Percentiles rank a stretch among this genome's conserved stretches.
phyloP scores from a whole-genome alignment of 2,888 invertebrate species.

The Epinotia nisella region DNA sequence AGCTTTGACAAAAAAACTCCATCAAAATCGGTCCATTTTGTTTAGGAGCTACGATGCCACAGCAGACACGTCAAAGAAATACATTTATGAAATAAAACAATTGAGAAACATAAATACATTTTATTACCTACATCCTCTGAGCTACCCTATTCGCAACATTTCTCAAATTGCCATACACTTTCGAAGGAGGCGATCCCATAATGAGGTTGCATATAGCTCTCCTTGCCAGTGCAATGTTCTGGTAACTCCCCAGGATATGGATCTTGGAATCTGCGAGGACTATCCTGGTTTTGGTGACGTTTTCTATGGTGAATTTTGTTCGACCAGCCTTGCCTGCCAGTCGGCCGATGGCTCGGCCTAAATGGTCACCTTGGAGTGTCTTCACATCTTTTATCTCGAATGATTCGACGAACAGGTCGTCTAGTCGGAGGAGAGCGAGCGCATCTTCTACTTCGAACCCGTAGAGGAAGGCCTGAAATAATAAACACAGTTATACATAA shows the following conservation, averaged over 20 bases:
- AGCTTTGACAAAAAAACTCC: no score
- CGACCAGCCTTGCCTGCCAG: constrained; percentile 98
- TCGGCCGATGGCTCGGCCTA: constrained; percentile 98
- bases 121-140: constrained; percentile 87
- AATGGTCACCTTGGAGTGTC: constrained; percentile 96
- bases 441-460: constrained; percentile 99
- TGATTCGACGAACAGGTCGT: constrained; percentile 98
- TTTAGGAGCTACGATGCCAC: no score
- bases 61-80: no score
- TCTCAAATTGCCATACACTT: constrained; percentile 97
- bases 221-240: constrained; percentile 97
- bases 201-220: constrained; percentile 98
- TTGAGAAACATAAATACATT: constrained; percentile 56
- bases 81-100: constrained; percentile 49
- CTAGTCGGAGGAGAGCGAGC: constrained; percentile 95
- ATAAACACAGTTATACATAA: constrained; percentile 4
- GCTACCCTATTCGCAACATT: constrained; percentile 93
- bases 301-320: constrained; percentile 99
- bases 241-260: constrained; percentile 98
- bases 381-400: constrained; percentile 99
- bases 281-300: constrained; percentile 98
- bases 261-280: constrained; percentile 98
- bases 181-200: constrained; percentile 98
- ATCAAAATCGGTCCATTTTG: no score
- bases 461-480: constrained; percentile 91